Conservation (phyloP, 23 tunicate genomes). For the Trididemnum clinides region DNA sequence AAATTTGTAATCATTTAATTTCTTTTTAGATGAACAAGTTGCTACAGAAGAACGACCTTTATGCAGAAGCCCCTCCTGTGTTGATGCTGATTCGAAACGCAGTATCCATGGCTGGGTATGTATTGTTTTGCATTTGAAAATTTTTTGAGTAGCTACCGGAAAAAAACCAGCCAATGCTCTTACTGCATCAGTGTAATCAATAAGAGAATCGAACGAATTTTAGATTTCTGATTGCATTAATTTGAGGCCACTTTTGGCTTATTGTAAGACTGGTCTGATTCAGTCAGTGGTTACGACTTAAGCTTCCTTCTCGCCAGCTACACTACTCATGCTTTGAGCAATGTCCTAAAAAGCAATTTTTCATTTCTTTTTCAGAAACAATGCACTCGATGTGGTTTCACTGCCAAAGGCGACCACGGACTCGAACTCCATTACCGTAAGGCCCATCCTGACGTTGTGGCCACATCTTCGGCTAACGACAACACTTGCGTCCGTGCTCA, state of each 20-base stretch:
- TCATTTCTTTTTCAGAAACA: constrained; percentile 51
- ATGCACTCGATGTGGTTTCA: constrained; percentile 68
- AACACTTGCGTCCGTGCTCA: too few relatives aligned
- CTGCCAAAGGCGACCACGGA: constrained; percentile 83
- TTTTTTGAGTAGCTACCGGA: too few relatives aligned
- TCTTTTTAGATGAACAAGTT: too few relatives aligned
- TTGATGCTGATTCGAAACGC: constrained; percentile 29
- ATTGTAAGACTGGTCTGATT: not conserved
- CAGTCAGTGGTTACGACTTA: not conserved
- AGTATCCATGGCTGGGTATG: constrained; percentile 79
- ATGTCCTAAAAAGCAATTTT: not conserved
- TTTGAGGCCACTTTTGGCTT: not conserved
- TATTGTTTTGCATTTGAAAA: not conserved
- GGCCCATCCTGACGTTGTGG: constrained; percentile 66
- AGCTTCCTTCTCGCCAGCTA: not conserved
- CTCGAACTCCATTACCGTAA: constrained; percentile 80
- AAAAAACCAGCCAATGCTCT: too few relatives aligned
- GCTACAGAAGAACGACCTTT: too few relatives aligned
- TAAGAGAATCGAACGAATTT: too few relatives aligned
- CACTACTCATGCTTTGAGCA: not conserved
- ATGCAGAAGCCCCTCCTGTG: constrained; percentile 35
- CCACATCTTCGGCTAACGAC: not conserved
- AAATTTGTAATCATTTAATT: too few relatives aligned
- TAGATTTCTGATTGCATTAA: not conserved
- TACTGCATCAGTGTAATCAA: too few relatives aligned